These are phyloP conservation scores for Helicolenus hilgendorfi DNA, from an alignment of 2,797 vertebrate species.

Conservation along the genomic window DNA sequence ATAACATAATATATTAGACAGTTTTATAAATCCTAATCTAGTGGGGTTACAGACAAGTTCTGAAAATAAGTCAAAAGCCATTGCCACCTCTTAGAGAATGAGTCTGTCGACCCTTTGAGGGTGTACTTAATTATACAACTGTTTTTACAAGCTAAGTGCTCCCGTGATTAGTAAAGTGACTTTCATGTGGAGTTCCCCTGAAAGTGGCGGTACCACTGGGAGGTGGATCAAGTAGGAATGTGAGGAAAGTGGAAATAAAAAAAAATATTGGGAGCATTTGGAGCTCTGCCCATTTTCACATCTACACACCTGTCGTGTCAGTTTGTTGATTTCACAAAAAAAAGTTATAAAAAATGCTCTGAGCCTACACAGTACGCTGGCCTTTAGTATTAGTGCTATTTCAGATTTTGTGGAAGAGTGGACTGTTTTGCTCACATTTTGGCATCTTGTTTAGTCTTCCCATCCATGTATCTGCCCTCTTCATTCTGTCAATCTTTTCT, in stretches of 20 bases:
- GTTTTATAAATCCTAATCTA: no score
- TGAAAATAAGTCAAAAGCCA: no score
- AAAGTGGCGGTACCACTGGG: neutral
- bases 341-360: neutral
- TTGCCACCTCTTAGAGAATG: no score
- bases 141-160: neutral
- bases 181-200: neutral
- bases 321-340: neutral
- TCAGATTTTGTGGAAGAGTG: neutral
- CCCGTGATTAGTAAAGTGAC: neutral
- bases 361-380: neutral
- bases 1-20: no score
- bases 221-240: neutral
- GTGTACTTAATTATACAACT: no score
- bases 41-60: no score
- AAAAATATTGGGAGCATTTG: neutral
- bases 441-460: conserved; percentile 17
- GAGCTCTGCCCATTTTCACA: conserved; percentile 5
- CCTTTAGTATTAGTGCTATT: neutral
- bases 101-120: no score
- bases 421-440: neutral
- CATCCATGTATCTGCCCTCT: conserved; percentile 19
- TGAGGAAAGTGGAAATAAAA: neutral
- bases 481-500: conserved; percentile 39
- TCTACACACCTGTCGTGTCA: neutral